Conservation (phyloP, 2,797 vertebrate genomes). For the Gymnothorax reevesii region DNA sequence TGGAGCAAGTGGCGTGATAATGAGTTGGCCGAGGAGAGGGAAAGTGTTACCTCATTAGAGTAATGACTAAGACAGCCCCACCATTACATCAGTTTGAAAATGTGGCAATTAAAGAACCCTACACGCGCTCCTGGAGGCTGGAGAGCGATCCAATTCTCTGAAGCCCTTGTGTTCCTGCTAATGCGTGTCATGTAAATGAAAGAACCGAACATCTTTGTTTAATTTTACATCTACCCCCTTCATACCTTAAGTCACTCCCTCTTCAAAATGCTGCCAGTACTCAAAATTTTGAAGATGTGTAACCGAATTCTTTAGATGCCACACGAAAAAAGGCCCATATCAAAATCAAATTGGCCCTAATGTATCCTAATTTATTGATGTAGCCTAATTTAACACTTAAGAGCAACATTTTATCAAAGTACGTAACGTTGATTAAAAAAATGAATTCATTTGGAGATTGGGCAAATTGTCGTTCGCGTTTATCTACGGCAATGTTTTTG, state of each 20-base stretch:
- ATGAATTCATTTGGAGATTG: neutral
- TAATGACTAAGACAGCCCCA: constrained; percentile 95
- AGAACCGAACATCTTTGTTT: constrained; percentile 78
- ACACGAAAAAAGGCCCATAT: neutral
- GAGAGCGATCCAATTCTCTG: constrained; percentile 71
- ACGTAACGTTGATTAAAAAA: neutral
- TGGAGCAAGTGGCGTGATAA: constrained; percentile 91
- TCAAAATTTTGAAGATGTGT: constrained; percentile 8
- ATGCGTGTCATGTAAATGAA: constrained; percentile 80
- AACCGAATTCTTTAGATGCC: neutral
- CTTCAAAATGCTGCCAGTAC: constrained; percentile 46
- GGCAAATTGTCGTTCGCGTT: neutral
- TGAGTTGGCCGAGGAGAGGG: constrained; percentile 91
- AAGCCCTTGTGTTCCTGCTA: constrained; percentile 84
- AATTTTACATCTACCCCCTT: constrained; percentile 62
- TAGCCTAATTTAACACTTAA: neutral
- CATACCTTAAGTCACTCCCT: constrained; percentile 56
- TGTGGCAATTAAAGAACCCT: constrained; percentile 95
- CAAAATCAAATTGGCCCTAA: neutral
- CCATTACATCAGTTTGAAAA: constrained; percentile 92
- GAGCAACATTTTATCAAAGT: neutral
- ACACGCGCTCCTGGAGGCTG: constrained; percentile 83
- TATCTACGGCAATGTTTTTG: neutral
- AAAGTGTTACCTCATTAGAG: constrained; percentile 98
- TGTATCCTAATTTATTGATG: neutral